Conservation (phyloP, 2,797 vertebrate species). For the Gorsachius magnificus region DNA sequence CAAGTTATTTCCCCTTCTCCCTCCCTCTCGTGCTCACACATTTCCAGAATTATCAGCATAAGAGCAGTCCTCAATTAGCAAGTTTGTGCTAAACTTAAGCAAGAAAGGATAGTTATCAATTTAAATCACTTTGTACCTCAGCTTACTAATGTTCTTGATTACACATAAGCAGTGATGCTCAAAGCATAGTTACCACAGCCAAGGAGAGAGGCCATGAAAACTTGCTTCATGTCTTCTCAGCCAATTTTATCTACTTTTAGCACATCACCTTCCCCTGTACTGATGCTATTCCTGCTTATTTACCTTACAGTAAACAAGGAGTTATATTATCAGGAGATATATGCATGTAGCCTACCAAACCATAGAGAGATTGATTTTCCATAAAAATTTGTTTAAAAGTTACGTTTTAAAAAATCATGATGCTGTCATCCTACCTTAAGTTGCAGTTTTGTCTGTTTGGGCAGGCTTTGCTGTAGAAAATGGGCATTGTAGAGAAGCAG, state of each 20-base stretch:
- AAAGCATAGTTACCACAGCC: not conserved
- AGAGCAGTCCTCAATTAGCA: not conserved
- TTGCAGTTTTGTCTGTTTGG: not conserved
- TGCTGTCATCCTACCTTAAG: not conserved
- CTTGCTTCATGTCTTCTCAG: not conserved
- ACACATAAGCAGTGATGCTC: not conserved
- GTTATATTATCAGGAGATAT: not conserved
- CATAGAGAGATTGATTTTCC: not conserved
- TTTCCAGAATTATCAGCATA: not conserved
- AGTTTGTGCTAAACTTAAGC: not conserved
- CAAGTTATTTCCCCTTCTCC: not conserved
- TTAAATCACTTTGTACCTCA: not conserved
- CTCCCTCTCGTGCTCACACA: not conserved
- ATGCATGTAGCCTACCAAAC: not conserved
- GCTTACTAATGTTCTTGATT: not conserved
- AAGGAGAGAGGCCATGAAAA: not conserved
- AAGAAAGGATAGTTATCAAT: not conserved
- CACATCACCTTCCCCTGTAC: not conserved
- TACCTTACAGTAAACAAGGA: not conserved
- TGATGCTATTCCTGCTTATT: not conserved
- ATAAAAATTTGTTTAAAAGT: not conserved
- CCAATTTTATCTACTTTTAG: not conserved
- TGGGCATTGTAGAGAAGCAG: not conserved
- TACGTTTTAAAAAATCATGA: not conserved
- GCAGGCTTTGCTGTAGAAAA: not conserved